Evolutionary conservation across 2,888 invertebrate genomes (phyloP), one percentile per base, ranked within the genome.

Genomic region (Conchocele bisecta): DNA sequence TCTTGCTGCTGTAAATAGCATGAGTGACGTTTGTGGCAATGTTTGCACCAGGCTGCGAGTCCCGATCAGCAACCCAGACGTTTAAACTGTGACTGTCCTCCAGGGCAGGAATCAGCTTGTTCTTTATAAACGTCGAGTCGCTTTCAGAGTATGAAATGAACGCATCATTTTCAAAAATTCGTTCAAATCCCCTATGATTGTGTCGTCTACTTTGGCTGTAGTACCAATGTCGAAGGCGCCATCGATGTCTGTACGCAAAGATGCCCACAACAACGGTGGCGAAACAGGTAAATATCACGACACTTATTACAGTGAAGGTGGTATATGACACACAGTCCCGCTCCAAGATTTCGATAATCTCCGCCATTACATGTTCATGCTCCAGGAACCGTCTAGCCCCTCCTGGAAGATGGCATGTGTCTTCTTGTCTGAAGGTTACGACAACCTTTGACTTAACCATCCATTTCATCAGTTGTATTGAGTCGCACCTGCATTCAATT

Each of bases 1-100:
- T 76, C 48, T 56, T 65, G 41, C 76, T 70, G 50, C 48, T 67
- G 26, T 50, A 44, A 5, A 80, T 77, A 5, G 69, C 80, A 24
- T 77, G 69, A 2, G 58, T 59, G 20, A 80, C 70, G 53, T 72
- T 75, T 33, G 66, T 75, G 0, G 74, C 70, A n/a, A 75, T 53
- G 4, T 58, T 61, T 3, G 53, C 64, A 15, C 80, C 80, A 1
- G 80, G 60, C 6, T 50, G 20, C 7, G 65, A 71, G 26, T 80
- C 63, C 46, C 76, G 61, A 37, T 77, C 68, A 24, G 35, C 54
- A 13, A 77, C 65, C 72, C 76, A 80, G 0, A 76, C 35, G 15
- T 54, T 56, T 15, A 75, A 35, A 5, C 50, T 53, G 37, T 57
- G 59, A 11, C 48, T 15, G 0, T 33, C 41, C 51, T 80, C 76